phyloP scores from a whole-genome alignment of 2,113 vertebrate species.

The Suricata suricatta region DNA sequence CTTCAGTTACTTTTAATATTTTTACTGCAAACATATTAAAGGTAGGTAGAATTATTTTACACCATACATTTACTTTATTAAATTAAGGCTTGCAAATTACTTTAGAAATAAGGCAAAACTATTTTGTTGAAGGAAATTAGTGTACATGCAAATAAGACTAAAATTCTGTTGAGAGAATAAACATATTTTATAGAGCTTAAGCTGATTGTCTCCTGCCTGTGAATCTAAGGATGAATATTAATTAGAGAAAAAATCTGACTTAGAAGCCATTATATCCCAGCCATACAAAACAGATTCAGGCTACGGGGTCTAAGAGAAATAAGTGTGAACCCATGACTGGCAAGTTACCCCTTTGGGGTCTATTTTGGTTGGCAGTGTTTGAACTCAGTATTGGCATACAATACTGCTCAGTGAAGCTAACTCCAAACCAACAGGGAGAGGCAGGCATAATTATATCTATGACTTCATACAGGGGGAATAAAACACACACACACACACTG shows the following conservation, averaged over 20 bases:
- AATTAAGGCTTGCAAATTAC: constrained; percentile 52
- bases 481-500: background rate
- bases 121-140: background rate
- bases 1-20: constrained; percentile 38
- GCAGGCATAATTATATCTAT: background rate
- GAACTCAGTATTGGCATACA: rapidly evolving
- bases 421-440: background rate
- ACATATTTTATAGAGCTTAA: constrained; percentile 44
- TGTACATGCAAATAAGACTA: constrained; percentile 39
- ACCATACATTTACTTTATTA: constrained; percentile 27
- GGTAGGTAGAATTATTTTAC: constrained; percentile 25
- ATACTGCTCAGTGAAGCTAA: background rate
- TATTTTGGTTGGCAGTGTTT: background rate
- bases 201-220: constrained; percentile 7
- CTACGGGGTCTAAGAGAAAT: background rate
- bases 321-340: too few species aligned
- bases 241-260: constrained; percentile 43
- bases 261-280: background rate
- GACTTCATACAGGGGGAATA: background rate
- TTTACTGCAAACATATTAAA: constrained; percentile 45
- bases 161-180: constrained; percentile 53
- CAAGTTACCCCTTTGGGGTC: too few species aligned
- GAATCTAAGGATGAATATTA: constrained; percentile 59
- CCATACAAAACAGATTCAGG: background rate
- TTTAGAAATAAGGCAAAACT: constrained; percentile 56